Conservation (phyloP, 2,113 vertebrate species). For the Chaetops frenatus region DNA sequence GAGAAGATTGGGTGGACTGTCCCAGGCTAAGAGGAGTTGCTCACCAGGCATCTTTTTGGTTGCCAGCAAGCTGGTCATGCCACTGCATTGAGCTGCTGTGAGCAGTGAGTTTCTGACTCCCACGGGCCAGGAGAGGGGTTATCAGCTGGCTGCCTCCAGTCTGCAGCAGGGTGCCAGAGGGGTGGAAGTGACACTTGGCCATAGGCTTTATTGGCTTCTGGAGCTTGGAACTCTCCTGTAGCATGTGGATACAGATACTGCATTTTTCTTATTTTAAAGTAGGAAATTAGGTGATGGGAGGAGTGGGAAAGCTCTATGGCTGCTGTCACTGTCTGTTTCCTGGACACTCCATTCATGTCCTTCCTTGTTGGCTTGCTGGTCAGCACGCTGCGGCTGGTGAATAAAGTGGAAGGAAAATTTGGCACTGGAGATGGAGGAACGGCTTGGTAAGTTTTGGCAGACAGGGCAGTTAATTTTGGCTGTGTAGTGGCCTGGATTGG, state of each 20-base stretch:
- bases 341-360: background rate
- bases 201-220: background rate
- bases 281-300: background rate
- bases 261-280: background rate
- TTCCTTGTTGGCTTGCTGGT: background rate
- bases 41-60: background rate
- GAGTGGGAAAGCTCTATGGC: background rate
- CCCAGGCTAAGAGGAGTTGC: background rate
- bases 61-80: background rate
- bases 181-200: background rate
- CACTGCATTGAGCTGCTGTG: background rate
- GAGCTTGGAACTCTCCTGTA: rapidly evolving
- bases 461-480: background rate
- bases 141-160: background rate
- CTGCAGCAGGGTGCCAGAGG: too few species aligned
- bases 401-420: background rate
- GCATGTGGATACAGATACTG: background rate
- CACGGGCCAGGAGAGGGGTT: background rate
- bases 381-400: background rate
- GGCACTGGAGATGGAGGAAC: background rate
- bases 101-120: background rate
- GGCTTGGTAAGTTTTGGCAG: background rate
- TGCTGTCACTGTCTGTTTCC: background rate
- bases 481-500: background rate
- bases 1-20: background rate